Evolutionary conservation across 1,140 invertebrate genomes (phyloP), one percentile per base, ranked within the genome.

Genomic region (Danaus plexippus): DNA sequence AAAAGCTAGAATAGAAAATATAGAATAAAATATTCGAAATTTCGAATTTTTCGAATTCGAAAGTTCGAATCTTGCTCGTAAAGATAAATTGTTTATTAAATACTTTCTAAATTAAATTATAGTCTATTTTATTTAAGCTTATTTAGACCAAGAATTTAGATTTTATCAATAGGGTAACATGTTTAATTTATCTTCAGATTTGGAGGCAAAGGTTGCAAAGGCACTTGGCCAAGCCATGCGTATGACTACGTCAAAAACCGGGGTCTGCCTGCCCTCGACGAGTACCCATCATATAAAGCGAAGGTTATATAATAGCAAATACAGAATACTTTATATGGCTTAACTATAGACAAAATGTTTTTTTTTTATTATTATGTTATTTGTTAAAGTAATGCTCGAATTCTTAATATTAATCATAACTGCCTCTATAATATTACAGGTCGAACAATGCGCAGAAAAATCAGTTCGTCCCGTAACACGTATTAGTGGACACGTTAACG

Each of bases 401-500:
- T 32, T 32, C 7, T 32, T 6, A 32, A 32, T 6, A 32, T 2
- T 32, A 22, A 45, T 45, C 13, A 40, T 55, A 55, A 47, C 40
- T 5, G 10, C 22, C 41, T 46, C 44, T 50, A 41, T 54, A 22
- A 13, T 32, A 13, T 55, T 47, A 0, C 59, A 75, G 73, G 69
- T 61, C 52, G 63, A 60, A 11, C 11, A 50, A 18, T 79, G 77
- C 47, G 47, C 44, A 15, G 73, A 73, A n/a, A 10, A 59, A 7
- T 47, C 18, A 11, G 66, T 71, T 32, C 52, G 63, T 6, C 59
- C 76, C 11, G 72, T 77, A 9, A 80, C 77, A 7, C 71, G 66
- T 53, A 80, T 83, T 64, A 76, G 71, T 54, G 67, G 59, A 0
- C 66, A 77, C 54, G 71, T 80, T 22, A 75, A 83, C 59, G 77